Evolutionary conservation across 2,888 invertebrate genomes (phyloP), one percentile per base, ranked within the genome.

Genomic region (Antheraea yamamai): DNA sequence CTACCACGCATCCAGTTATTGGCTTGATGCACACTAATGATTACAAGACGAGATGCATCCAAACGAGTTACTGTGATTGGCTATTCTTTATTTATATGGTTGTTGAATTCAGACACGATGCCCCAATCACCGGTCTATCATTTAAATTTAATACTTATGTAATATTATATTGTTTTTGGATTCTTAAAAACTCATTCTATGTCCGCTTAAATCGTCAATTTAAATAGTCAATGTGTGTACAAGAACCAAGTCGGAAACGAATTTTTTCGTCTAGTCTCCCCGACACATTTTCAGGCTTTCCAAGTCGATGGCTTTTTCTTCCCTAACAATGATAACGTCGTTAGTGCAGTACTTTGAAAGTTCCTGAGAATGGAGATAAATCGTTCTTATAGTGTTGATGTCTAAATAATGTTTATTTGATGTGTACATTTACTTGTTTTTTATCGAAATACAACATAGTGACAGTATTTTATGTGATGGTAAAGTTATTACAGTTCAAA

Each of bases 251-350:
- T 85, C 91, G 93, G 92, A 92, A 93, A 90, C 88, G 87, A 88
- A 86, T 91, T 93, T 92, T 93, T 93, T 92, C 91, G 89, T 89
- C 91, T 90, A 90, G 91, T 90, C 89, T 88, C 89, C 87, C 86
- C 85, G 83, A 84, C 86, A 87, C 86, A 87, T 90, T 91, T 89
- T 85, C 91, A 87, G 87, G 85, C 87, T 89, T 89, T 90, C 87
- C 87, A 87, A 87, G 86, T 87, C 85, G 88, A 85, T 88, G 87
- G 86, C 84, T 87, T 88, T 88, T 87, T 88, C 87, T 85, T 87
- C 85, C 81, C 80, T 71, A 80, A 86, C 87, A 87, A 84, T 89
- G 93, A 93, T 93, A 94, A 92, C 88, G 90, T 90, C 90, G 89
- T 92, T 91, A 90, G 87, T 81, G 82, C 81, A 83, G 85, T 85